Evolutionary conservation across 2,797 vertebrate species (phyloP), one percentile per base, ranked within the genome.

Genomic region (Hirundo rustica): DNA sequence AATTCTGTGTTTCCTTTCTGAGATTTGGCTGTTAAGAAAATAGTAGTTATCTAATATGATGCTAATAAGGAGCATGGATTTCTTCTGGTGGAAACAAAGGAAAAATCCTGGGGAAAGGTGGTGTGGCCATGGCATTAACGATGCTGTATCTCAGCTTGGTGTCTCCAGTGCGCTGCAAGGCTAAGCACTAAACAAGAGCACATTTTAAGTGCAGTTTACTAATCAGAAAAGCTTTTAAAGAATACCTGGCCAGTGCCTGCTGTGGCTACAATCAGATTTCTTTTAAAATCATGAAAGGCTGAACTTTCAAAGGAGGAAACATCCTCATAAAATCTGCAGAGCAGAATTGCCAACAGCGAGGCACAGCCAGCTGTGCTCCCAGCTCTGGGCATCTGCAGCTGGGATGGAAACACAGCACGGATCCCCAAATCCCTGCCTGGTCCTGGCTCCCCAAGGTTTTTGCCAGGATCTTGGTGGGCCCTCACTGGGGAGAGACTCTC

Each of bases 191-290:
- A 45, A 40, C 7, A 30, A 62, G 38, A 58, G 36, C n/a, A 66
- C 77, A 77, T 47, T 64, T 85, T 48, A 74, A 94, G 50, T 14
- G 19, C 9, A 40, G 66, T 70, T 65, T 81, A 78, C 73, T 78
- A 86, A 93, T 78, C 51, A 88, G 51, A 90, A 93, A 88, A 81
- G 44, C 76, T 93, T 87, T 81, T 72, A 64, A 79, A 80, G 64
- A 60, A 45, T 87, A 87, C 72, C 64, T 89, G 64, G 64, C 22
- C 55, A 62, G 23, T 38, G 54, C 84, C 71, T 76, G 77, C 64
- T 92, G 67, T 51, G 91, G 67, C 29, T 75, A 71, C 64, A 92
- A 73, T 72, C 70, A 86, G 22, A 73, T 89, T 85, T 83, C 66
- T 48, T 81, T 92, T 72, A 70, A 84, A 75, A 60, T 34, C 66